Percentiles rank a stretch among this genome's conserved stretches.
Conservation (phyloP, 2,888 invertebrate genomes). For the Torymus aiolomorphi region DNA sequence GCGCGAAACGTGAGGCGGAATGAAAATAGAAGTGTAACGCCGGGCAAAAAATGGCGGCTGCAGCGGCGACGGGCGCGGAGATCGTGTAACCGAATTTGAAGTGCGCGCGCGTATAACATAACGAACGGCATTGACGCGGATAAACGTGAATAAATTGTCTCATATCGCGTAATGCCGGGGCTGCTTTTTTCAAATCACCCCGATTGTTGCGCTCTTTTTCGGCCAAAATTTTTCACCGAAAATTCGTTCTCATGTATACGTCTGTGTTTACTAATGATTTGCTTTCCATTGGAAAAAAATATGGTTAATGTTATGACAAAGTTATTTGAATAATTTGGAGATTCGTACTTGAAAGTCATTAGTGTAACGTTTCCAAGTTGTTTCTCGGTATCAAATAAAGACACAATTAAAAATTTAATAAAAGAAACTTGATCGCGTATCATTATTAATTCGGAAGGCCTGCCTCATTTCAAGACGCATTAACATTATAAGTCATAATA, state of each 20-base stretch:
- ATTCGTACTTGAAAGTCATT: too few species aligned
- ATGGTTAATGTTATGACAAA: too few species aligned
- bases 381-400: too few species aligned
- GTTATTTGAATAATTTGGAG: too few species aligned
- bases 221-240: too few species aligned
- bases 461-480: background rate
- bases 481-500: conserved; percentile 25
- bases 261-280: too few species aligned
- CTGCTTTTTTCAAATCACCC: conserved; percentile 49
- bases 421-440: background rate
- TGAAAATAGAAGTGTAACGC: conserved; percentile 73
- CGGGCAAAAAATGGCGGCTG: conserved; percentile 67
- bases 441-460: conserved; percentile 25
- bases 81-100: conserved; percentile 58
- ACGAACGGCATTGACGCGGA: conserved; percentile 57
- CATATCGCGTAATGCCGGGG: conserved; percentile 36
- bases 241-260: too few species aligned
- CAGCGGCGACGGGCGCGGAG: conserved; percentile 50
- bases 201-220: conserved; percentile 35
- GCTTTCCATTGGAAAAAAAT: too few species aligned
- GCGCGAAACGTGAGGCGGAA: conserved; percentile 69
- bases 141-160: conserved; percentile 58
- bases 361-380: too few species aligned
- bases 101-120: conserved; percentile 53
- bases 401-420: too few species aligned